Evolutionary conservation across 1,140 invertebrate genomes (phyloP).

Genomic region (Brachionus plicatilis): DNA sequence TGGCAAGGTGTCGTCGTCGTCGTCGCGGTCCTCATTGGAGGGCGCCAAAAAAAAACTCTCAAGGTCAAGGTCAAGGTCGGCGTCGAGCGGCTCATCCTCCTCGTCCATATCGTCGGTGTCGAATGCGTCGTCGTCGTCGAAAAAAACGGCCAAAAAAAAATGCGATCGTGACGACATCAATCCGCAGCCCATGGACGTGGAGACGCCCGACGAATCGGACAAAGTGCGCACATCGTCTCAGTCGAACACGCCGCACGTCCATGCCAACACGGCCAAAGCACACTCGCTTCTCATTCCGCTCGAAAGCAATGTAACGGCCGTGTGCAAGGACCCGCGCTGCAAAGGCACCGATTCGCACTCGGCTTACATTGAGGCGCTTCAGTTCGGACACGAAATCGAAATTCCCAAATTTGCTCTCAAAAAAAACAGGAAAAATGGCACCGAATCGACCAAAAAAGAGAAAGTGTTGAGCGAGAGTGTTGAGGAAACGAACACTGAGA

Average conservation of each 20-base stretch:
- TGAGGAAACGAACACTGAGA: neutral
- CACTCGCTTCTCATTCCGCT: neutral
- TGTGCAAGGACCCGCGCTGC: neutral
- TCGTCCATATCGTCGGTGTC: neutral
- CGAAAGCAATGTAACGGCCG: neutral
- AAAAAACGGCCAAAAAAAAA: neutral
- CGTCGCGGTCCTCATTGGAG: neutral
- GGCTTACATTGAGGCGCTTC: neutral
- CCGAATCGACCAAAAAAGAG: neutral
- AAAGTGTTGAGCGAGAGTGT: neutral
- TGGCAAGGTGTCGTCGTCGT: neutral
- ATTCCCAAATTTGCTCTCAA: neutral
- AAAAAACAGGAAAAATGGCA: neutral
- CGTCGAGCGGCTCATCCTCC: neutral
- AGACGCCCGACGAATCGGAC: neutral
- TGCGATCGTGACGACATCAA: neutral
- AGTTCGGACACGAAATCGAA: constrained; percentile 7
- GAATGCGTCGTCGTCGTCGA: neutral
- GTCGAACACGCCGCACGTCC: neutral
- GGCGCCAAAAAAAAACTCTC: neutral
- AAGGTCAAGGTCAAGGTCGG: neutral
- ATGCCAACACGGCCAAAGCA: neutral
- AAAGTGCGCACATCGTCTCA: neutral
- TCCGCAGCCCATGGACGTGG: constrained; percentile 9
- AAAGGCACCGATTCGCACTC: neutral